A percentile compares a stretch with the other conserved stretches of the same genome.
phyloP scores from a whole-genome alignment of 1,140 invertebrate species.

The Aphis craccivora region DNA sequence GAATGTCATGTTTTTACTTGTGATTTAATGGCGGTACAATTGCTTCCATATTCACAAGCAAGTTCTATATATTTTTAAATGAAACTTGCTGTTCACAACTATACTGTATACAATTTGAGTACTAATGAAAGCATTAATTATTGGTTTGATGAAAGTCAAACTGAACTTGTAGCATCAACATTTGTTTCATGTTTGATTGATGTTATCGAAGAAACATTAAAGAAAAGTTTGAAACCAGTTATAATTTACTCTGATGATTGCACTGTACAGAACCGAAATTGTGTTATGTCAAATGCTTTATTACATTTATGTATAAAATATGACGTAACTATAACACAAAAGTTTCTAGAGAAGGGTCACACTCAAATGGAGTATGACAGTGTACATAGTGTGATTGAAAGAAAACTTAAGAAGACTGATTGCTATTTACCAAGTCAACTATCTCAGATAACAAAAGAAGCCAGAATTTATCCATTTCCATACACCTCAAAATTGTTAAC shows the following conservation, averaged over 20 bases:
- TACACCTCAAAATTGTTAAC: too few species aligned
- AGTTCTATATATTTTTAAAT: too few species aligned
- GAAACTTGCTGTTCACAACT: too few species aligned
- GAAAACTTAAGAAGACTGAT: not conserved
- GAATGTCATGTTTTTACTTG: too few species aligned
- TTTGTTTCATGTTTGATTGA: not conserved
- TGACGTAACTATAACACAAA: not conserved
- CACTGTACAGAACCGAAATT: not conserved
- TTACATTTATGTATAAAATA: not conserved
- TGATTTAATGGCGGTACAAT: too few species aligned
- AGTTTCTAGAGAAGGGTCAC: not conserved
- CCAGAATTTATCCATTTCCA: not conserved
- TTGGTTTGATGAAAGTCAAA: constrained; percentile 12
- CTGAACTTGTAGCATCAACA: not conserved
- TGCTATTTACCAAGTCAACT: not conserved
- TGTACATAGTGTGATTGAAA: not conserved
- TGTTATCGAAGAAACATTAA: not conserved
- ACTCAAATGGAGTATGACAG: not conserved
- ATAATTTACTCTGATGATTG: not conserved
- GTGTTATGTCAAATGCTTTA: not conserved
- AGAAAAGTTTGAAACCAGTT: not conserved
- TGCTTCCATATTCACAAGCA: too few species aligned
- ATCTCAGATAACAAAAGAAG: not conserved
- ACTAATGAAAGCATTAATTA: too few species aligned
- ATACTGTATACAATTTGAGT: too few species aligned